Base-by-base conservation (phyloP, 2,797 vertebrate species). In the Odontamblyopus lacepedii region DNA sequence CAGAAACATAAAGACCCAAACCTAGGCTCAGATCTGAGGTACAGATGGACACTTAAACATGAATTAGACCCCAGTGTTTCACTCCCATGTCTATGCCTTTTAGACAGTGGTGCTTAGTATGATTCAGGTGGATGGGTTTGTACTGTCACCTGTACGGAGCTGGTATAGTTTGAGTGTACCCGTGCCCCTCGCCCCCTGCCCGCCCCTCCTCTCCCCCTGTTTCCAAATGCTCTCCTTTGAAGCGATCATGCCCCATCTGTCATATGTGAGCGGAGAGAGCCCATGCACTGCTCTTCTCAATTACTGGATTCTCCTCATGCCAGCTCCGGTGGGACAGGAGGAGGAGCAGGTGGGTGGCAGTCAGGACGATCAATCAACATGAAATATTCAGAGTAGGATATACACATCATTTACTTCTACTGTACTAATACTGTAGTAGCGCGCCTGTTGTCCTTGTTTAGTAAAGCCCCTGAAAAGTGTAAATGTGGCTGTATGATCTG, bases 221-320 rank as follows among this genome's bases (percentile, higher is more conserved):
- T 95, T 95, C 94, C 95, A 94, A 95, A 95, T 94, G 95, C 95
- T 95, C 94, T 89, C 93, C 96, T 97, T 96, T 97, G 96, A 97
- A 97, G 96, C 97, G 96, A 96, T 96, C 96, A 96, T 97, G 96
- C 96, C 96, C 96, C 96, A 97, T 97, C 96, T 97, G 97, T 97
- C 95, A 96, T 96, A 96, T 95, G 94, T 93, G 93, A 95, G 95
- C 95, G 94, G 94, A 95, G 95, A 96, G 96, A 96, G 95, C 94
- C 93, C 95, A 94, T 94, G 95, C 95, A 95, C 95, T 95, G 94
- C 95, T 96, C 96, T 95, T 96, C 96, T 97, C 96, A 95, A 96
- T 96, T 96, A 96, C 95, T 93, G 94, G 95, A 95, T 95, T 95
- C 95, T 95, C 95, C 89, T 94, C 95, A 92, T 95, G 95, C 96